Evolutionary conservation across 2,797 vertebrate species (phyloP), one percentile per base, ranked within the genome.

Genomic region (Cyclura pinguis): DNA sequence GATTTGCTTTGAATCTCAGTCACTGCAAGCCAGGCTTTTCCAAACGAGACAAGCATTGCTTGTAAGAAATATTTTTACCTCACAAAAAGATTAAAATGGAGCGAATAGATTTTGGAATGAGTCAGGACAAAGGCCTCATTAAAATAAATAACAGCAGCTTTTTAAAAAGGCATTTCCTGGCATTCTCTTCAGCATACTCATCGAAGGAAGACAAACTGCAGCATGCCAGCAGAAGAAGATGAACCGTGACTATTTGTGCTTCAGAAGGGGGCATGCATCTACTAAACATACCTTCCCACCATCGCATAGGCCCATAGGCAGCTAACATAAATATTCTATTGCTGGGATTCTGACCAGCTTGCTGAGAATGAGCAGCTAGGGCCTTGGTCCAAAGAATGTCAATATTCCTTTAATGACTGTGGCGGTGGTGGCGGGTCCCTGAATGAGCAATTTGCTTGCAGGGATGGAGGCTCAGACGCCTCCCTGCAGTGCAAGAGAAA

Each of bases 81-180:
- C 42, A 64, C 57, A n/a, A 76, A 83, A 74, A 77, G 38, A 87
- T 81, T 50, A 38, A 74, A 59, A 18, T 13, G 57, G 38, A 77
- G 38, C 20, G 3, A 35, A 88, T 32, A 77, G 57, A n/a, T 55
- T 16, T 52, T 74, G 72, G 55, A 78, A 67, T 3, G 32, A 78
- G 57, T 59, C 47, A 52, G 2, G 42, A 27, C 10, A 29, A 76
- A 76, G 20, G 73, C 38, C 7, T 76, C 16, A 16, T 38, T 24
- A 22, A 76, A 76, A 42, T 22, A 76, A 76, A 47, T 74, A n/a
- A 22, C 3, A 87, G 89, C 27, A 78, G 57, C 72, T 59, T 84
- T 77, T 78, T 76, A 87, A 91, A 78, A 73, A 84, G 87, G 59
- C 85, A 76, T 84, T 91, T 91, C 86, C 81, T 91, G 86, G 35